Evolutionary conservation across 2,888 invertebrate genomes (phyloP), one percentile per base, ranked within the genome.

Genomic region (Vannuccia rotundouncinata): DNA sequence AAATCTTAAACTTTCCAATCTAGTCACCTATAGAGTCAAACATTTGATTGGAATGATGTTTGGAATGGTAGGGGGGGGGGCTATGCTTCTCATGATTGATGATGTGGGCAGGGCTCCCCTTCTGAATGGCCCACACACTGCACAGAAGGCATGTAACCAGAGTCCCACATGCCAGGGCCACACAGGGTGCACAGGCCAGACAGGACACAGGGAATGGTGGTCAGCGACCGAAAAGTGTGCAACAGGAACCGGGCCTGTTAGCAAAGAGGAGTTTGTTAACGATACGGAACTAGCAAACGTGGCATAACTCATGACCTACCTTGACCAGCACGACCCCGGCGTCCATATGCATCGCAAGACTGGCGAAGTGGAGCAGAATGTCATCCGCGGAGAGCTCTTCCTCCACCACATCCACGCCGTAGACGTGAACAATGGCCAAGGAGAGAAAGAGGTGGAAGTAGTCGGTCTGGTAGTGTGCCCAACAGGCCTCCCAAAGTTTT

Each of bases 281-380:
- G n/a, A n/a, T n/a, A n/a, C n/a, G n/a, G n/a, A n/a, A n/a, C n/a
- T n/a, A n/a, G n/a, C n/a, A n/a, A n/a, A n/a, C n/a, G n/a, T n/a
- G n/a, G n/a, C n/a, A n/a, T n/a, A n/a, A n/a, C n/a, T n/a, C n/a
- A n/a, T n/a, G n/a, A n/a, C 29, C 79, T 83, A 90, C 91, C 90
- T 96, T 96, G 82, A 94, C 91, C 31, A 95, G 89, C 80, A 96
- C 94, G 27, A 95, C 89, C 66, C 92, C 92, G 0, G 95, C 95
- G 87, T 95, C 95, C 96, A 97, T 97, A 87, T 95, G 96, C 93
- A 95, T 95, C 28, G 96, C 95, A 83, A 97, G 90, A 10, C 95
- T 95, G 86, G 95, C 95, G 87, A 97, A 97, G 88, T 96, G 94
- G 81, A 96, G 89, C 79, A 97, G 89, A 92, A 95, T 95, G 88